These are phyloP conservation scores for Rhopalosiphum maidis DNA, from an alignment of 1,140 invertebrate species.

Conservation along the genomic window DNA sequence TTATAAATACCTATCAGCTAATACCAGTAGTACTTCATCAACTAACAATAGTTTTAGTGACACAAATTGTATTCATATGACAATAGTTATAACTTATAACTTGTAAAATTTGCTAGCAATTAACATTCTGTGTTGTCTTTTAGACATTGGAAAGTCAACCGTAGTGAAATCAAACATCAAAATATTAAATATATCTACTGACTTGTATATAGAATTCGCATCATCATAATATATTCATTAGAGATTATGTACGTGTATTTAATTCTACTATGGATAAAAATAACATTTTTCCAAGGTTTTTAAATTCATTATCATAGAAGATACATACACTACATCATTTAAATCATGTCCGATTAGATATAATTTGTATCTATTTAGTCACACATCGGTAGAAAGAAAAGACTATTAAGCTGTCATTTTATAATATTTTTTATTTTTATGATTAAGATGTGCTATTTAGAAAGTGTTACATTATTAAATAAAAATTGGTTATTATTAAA, in stretches of 20 bases:
- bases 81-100: background rate
- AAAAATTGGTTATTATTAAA: background rate
- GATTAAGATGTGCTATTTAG: conserved; percentile 9
- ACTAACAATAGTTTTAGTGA: background rate
- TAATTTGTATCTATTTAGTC: conserved; percentile 39
- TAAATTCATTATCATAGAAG: background rate
- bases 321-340: background rate
- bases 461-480: conserved; percentile 21
- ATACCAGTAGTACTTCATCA: background rate
- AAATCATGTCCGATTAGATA: background rate
- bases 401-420: background rate
- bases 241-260: background rate
- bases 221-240: conserved; percentile 17
- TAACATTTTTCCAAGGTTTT: background rate
- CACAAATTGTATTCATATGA: background rate
- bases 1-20: background rate
- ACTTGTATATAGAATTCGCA: background rate
- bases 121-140: background rate
- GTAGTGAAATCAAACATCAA: conserved; percentile 37
- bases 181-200: background rate
- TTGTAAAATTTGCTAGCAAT: background rate
- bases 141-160: conserved; percentile 24
- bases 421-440: conserved; percentile 26
- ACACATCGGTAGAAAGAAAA: background rate
- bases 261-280: background rate